Conservation (phyloP, 2,797 vertebrate species). For the Neopelma chrysocephalum region DNA sequence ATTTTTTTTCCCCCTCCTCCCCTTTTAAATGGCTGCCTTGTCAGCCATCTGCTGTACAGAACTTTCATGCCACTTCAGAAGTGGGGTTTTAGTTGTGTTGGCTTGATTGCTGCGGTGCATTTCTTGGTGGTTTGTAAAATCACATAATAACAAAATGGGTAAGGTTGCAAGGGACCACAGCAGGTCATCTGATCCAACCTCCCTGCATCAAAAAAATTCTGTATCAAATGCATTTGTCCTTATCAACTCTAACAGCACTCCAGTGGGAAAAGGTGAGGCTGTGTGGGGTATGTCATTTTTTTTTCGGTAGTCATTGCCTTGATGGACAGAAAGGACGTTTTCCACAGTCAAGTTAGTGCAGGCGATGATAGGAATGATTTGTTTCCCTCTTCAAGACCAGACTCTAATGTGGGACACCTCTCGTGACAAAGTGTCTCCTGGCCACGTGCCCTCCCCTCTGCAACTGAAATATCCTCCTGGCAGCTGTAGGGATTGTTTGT, state of each 20-base stretch:
- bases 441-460: not conserved
- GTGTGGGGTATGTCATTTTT: fast-evolving
- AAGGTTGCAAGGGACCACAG: not conserved
- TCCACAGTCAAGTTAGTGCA: not conserved
- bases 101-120: not conserved
- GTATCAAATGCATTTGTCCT: not conserved
- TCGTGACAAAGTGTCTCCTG: not conserved
- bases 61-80: not conserved
- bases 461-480: not conserved
- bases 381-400: not conserved
- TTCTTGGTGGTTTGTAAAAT: not conserved
- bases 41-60: conserved; percentile 48
- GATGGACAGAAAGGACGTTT: not conserved
- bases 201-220: not conserved
- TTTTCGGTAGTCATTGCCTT: not conserved
- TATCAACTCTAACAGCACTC: not conserved
- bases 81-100: not conserved
- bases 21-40: conserved; percentile 31
- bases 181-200: not conserved
- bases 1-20: too few species aligned
- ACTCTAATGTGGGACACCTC: conserved; percentile 2
- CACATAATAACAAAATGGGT: not conserved
- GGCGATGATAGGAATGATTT: conserved; percentile 20
- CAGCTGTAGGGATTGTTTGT: not conserved
- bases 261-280: not conserved